Evolutionary conservation across 2,888 invertebrate species (phyloP), one percentile per base, ranked within the genome.

Genomic region (Neocrepidodera transversa): DNA sequence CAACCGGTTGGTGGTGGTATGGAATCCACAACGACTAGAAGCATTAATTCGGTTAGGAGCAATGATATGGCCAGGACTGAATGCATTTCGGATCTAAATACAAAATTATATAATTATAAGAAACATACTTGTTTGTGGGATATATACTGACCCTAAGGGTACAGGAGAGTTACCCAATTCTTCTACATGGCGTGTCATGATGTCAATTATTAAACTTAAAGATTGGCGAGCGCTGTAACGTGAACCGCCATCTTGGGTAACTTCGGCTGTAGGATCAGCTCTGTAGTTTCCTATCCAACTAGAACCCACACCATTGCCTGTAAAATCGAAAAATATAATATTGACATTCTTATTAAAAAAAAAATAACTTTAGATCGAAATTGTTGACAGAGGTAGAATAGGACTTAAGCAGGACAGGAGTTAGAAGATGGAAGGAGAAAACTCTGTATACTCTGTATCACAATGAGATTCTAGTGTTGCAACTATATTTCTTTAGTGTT

Each of bases 151-250:
- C 53, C 35, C 53, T 16, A 20, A 45, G 1, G 45, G 43, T n/a
- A 54, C 17, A 13, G 45, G 26, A 14, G 36, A 14, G 16, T 54
- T 35, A 16, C 51, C 70, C 18, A 78, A 77, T 57, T 79, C 79
- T 65, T 82, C 81, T 53, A 83, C 79, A 65, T 82, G 82, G 56
- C 79, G 75, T 6, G 79, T 81, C 62, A 84, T 71, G 28, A 78
- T 78, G 58, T 82, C 80, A 2, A 83, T 79, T 69, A 82, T 81
- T 2, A 78, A 69, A 48, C 79, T 79, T 26, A 84, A 71, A 4
- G 79, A 78, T 65, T 80, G 78, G 57, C 83, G 76, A 32, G 71
- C 77, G 20, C 65, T 68, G 60, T 72, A 76, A 48, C 80, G 69
- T 1, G 74, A 64, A 16, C 69, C 68, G 2, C 79, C 79, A 64